Conservation (phyloP, 2,888 invertebrate species). For the Drosophila borealis region DNA sequence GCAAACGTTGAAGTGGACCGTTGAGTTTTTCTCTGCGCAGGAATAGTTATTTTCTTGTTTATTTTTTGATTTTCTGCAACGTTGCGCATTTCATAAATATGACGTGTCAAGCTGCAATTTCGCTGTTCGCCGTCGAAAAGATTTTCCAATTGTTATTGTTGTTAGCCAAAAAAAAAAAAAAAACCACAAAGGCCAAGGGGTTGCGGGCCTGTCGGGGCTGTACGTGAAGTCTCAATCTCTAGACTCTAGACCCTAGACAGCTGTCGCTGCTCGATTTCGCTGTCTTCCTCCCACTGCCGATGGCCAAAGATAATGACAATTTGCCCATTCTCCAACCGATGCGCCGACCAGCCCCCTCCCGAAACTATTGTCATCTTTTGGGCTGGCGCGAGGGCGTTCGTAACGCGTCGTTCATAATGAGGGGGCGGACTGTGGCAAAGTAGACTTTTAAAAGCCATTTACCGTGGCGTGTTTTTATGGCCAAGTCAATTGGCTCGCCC, state of each 20-base stretch:
- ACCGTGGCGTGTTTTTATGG: constrained; percentile 76
- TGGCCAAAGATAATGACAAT: constrained; percentile 73
- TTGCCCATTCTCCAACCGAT: constrained; percentile 41
- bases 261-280: constrained; percentile 33
- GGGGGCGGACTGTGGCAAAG: constrained; percentile 80
- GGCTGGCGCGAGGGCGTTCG: constrained; percentile 63
- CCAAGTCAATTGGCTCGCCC: constrained; percentile 76
- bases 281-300: constrained; percentile 28
- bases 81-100: constrained; percentile 79
- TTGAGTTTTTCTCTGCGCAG: constrained; percentile 17
- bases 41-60: constrained; percentile 67
- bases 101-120: constrained; percentile 80
- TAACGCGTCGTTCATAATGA: constrained; percentile 82
- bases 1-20: constrained; percentile 62
- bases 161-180: constrained; percentile 48
- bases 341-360: constrained; percentile 1
- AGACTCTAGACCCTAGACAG: constrained; percentile 26
- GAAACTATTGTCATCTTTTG: constrained; percentile 62
- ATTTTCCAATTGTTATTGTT: constrained; percentile 34
- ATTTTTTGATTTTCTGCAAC: constrained; percentile 71
- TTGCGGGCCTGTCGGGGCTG: not conserved
- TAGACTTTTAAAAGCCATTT: constrained; percentile 81
- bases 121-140: constrained; percentile 38
- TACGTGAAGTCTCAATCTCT: constrained; percentile 40
- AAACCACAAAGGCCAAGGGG: constrained; percentile 17